These are phyloP conservation scores for Ciconia maguari DNA, from an alignment of 2,113 vertebrate species.

Conservation along the genomic window DNA sequence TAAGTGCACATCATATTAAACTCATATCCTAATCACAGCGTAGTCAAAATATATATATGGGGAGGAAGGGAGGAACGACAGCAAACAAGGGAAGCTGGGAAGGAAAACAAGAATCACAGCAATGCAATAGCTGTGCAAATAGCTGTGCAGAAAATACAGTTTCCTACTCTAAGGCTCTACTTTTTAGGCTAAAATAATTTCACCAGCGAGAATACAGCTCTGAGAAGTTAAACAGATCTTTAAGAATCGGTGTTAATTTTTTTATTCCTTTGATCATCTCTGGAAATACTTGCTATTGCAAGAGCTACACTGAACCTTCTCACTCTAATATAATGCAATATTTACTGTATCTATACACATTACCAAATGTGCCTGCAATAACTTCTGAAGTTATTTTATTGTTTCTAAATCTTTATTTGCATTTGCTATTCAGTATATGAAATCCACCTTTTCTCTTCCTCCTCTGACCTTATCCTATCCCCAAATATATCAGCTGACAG, in stretches of 20 bases:
- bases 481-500: not conserved
- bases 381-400: not conserved
- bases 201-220: not conserved
- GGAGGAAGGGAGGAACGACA: not conserved
- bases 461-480: not conserved
- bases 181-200: not conserved
- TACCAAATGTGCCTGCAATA: not conserved
- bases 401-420: conserved; percentile 6
- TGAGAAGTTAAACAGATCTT: not conserved
- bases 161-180: not conserved
- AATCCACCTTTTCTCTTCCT: not conserved
- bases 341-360: not conserved
- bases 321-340: not conserved
- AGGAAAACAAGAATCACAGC: not conserved
- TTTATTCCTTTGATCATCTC: not conserved
- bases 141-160: not conserved
- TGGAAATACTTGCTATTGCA: not conserved
- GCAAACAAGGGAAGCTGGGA: not conserved
- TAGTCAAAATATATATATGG: not conserved
- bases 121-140: not conserved
- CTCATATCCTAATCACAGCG: not conserved
- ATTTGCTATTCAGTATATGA: not conserved
- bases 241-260: not conserved
- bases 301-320: not conserved
- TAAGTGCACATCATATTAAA: not conserved